These are phyloP conservation scores for Pseudoatta argentina DNA, from an alignment of 1,140 invertebrate species.

Conservation along the genomic window DNA sequence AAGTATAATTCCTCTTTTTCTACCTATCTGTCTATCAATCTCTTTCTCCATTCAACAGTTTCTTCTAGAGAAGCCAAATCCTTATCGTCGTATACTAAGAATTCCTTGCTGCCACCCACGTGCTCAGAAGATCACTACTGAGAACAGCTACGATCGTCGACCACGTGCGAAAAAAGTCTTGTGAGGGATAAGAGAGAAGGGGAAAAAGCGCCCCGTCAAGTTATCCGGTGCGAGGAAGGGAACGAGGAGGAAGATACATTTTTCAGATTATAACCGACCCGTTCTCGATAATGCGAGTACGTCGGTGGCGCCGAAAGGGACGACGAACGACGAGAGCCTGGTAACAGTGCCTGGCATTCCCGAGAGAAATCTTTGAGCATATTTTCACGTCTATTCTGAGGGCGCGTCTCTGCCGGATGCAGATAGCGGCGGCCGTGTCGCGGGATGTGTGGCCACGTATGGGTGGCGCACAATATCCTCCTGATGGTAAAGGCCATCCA, in stretches of 20 bases:
- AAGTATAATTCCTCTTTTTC: not conserved
- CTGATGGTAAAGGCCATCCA: constrained; percentile 85
- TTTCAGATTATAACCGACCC: constrained; percentile 70
- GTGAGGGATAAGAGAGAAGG: not conserved
- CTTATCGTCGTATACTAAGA: constrained; percentile 24
- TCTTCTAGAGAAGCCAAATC: constrained; percentile 22
- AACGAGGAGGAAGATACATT: constrained; percentile 63
- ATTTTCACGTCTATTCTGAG: constrained; percentile 84
- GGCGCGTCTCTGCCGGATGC: constrained; percentile 84
- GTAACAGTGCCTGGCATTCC: constrained; percentile 74
- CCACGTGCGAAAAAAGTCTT: constrained; percentile 45
- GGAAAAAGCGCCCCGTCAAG: not conserved
- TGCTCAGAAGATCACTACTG: constrained; percentile 60
- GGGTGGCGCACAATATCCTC: constrained; percentile 79
- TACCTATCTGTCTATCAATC: not conserved
- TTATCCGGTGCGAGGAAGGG: constrained; percentile 4
- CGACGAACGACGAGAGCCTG: not conserved
- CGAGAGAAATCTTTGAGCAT: constrained; percentile 85
- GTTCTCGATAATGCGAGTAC: constrained; percentile 70
- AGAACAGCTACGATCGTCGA: constrained; percentile 56
- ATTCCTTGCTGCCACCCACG: constrained; percentile 35
- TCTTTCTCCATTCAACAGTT: constrained; percentile 7
- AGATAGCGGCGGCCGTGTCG: constrained; percentile 80
- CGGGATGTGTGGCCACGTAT: constrained; percentile 79
- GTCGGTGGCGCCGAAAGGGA: constrained; percentile 52